phyloP scores from a whole-genome alignment of 2,113 vertebrate genomes.

The Chaetodon trifascialis region DNA sequence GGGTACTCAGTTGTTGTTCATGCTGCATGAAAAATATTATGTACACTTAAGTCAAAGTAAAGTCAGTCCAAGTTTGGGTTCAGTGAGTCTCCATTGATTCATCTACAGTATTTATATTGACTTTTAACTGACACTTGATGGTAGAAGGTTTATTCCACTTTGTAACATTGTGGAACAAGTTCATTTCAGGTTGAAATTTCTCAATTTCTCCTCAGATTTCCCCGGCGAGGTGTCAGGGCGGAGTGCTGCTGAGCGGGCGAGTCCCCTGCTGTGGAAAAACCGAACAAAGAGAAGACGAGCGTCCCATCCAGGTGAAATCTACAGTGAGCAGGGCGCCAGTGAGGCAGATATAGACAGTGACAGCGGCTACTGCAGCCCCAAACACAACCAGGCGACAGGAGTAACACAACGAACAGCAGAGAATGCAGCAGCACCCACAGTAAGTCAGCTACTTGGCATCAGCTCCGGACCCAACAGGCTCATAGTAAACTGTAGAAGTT shows the following conservation, averaged over 20 bases:
- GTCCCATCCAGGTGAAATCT: conserved; percentile 91
- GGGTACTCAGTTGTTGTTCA: neutral
- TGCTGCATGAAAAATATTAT: neutral
- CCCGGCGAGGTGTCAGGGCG: conserved; percentile 91
- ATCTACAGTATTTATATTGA: neutral
- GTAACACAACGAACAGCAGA: conserved; percentile 81
- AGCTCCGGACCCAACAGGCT: neutral
- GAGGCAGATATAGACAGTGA: conserved; percentile 98
- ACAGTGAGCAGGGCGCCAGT: conserved; percentile 92
- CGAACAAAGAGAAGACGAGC: conserved; percentile 88
- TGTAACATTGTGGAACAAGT: neutral
- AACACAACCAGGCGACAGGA: conserved; percentile 89
- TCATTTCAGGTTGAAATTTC: neutral
- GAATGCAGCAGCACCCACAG: conserved; percentile 69
- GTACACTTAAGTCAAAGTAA: neutral
- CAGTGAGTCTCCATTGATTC: neutral
- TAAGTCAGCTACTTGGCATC: conserved; percentile 32
- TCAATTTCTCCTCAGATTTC: conserved; percentile 86
- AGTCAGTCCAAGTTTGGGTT: neutral
- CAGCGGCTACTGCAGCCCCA: conserved; percentile 97
- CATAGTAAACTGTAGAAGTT: neutral
- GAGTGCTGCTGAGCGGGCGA: conserved; percentile 87
- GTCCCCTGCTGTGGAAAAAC: conserved; percentile 90
- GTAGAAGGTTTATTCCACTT: neutral
- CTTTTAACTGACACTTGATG: neutral